Evolutionary conservation across 2,888 invertebrate genomes (phyloP), one percentile per base, ranked within the genome.

Genomic region (Lepidochrysops patricia): DNA sequence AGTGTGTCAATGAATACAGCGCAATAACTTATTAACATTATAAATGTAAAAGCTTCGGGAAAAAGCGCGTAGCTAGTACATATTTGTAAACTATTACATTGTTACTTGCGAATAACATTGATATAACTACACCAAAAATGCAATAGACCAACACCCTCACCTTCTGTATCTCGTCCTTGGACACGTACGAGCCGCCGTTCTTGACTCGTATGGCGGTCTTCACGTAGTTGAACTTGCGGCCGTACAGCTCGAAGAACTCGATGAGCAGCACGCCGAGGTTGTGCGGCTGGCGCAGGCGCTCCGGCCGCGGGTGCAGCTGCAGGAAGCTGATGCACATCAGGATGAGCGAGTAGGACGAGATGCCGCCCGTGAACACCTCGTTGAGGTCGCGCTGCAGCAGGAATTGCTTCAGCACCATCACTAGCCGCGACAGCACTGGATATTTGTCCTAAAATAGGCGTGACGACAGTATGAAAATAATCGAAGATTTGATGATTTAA

Each of bases 281-380:
- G 72, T 86, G 84, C 1, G 78, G 76, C 68, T 91, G 91, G 1
- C 88, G 77, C 43, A 91, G 91, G 58, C 94, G 91, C 79, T 96
- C 95, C 65, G 94, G 93, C 66, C 97, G 91, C 62, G 96, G 97
- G 90, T 98, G 98, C 77, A 97, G 90, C 91, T 97, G 93, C 68
- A 99, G 92, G 90, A 99, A 99, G 91, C 97, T 98, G 86, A 99
- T 97, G 80, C 97, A 97, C 96, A 99, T 97, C 69, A 99, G 93
- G 82, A 99, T 98, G 71, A 99, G 93, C 77, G 98, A 97, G 91
- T 99, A 99, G 64, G 98, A 99, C 70, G 98, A 98, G 84, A 99
- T 98, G 81, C 99, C 99, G 67, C 99, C 98, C 66, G 98, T 98
- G 90, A 98, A 99, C 75, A 99, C 99, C 92, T 99, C 99, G 89